A percentile compares a stretch with the other conserved stretches of the same genome.
These are phyloP conservation scores for Rousettus madagascariensis DNA, from an alignment of 2,797 vertebrate genomes.

Conservation along the genomic window DNA sequence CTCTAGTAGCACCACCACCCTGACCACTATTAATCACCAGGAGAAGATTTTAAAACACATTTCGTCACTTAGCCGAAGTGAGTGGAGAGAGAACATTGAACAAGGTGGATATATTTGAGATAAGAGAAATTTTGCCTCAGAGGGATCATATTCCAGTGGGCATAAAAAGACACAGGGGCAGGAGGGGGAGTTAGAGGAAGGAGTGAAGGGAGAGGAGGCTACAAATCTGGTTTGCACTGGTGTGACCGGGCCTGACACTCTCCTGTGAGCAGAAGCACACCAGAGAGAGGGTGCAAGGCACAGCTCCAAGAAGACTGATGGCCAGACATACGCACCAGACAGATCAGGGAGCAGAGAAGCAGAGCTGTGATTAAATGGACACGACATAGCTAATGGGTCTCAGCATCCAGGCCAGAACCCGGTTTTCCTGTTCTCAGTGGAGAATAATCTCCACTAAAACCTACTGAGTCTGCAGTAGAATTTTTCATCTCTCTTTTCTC, in stretches of 20 bases:
- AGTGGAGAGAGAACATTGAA: neutral
- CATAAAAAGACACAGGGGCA: neutral
- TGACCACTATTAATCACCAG: neutral
- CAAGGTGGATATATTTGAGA: neutral
- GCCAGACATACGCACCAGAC: too few relatives aligned
- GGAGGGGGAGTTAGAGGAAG: neutral
- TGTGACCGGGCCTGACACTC: neutral
- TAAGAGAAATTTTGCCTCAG: neutral
- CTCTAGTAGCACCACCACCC: rapidly evolving
- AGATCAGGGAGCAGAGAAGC: neutral
- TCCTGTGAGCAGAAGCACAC: rapidly evolving
- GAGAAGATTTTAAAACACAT: neutral
- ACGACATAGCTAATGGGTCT: neutral
- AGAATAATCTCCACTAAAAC: neutral
- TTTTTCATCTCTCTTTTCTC: neutral
- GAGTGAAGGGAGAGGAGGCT: neutral
- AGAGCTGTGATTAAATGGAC: neutral
- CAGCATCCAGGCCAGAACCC: neutral
- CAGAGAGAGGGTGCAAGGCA: too few relatives aligned
- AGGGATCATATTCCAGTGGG: neutral
- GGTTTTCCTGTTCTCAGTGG: too few relatives aligned
- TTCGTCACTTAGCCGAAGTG: neutral
- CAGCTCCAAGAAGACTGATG: neutral
- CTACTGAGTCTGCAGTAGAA: neutral
- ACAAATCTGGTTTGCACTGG: too few relatives aligned